These are phyloP conservation scores for Mimas tiliae DNA, from an alignment of 2,888 invertebrate genomes.

Conservation along the genomic window DNA sequence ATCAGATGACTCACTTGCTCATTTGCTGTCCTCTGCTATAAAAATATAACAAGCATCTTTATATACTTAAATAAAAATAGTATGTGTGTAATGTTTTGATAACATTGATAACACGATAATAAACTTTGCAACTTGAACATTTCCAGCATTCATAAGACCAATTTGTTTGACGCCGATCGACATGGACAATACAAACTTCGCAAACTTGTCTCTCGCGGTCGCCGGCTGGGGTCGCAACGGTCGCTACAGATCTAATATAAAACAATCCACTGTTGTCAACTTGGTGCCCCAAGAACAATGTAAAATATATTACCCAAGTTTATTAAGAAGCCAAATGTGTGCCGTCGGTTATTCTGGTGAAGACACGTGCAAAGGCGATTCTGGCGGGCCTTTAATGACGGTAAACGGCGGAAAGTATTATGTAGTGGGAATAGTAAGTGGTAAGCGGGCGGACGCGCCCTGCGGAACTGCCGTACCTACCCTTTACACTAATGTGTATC, in stretches of 20 bases:
- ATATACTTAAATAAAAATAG: background rate
- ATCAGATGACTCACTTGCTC: no score
- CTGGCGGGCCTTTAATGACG: conserved; percentile 77
- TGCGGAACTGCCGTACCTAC: conserved; percentile 75
- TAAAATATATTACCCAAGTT: conserved; percentile 55
- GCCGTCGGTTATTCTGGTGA: conserved; percentile 71
- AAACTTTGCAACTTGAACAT: conserved; percentile 25
- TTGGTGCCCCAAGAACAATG: conserved; percentile 68
- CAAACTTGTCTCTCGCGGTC: conserved; percentile 65
- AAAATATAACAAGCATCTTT: background rate
- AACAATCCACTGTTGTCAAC: conserved; percentile 71
- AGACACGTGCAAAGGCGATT: conserved; percentile 79
- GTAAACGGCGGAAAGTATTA: conserved; percentile 66
- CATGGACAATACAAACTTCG: conserved; percentile 63
- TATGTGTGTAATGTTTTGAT: background rate
- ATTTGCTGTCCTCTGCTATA: no score
- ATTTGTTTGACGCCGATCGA: conserved; percentile 72
- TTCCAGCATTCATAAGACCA: conserved; percentile 72
- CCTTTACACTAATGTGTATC: conserved; percentile 72
- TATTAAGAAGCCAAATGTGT: conserved; percentile 67
- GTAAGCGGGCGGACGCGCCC: conserved; percentile 70
- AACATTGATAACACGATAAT: background rate
- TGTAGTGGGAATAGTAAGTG: conserved; percentile 74
- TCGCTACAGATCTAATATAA: conserved; percentile 59
- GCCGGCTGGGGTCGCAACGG: conserved; percentile 77